phyloP scores from a whole-genome alignment of 2,113 vertebrate genomes.

The Notothenia rossii region DNA sequence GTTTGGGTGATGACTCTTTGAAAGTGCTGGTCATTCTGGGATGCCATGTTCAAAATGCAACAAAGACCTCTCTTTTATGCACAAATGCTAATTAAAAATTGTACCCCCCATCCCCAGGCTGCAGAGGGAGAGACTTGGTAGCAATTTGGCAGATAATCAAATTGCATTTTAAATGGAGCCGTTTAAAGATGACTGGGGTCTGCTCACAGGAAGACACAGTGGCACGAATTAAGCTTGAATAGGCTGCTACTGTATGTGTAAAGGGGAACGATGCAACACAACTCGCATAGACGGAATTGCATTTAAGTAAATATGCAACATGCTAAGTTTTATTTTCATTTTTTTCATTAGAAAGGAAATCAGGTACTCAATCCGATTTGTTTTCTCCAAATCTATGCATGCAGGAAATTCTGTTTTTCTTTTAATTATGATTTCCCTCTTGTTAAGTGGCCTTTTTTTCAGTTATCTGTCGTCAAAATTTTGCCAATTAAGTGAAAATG shows the following conservation, averaged over 20 bases:
- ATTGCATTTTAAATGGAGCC: slow-evolving; percentile 89
- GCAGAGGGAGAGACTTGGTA: slow-evolving; percentile 84
- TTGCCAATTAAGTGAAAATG: slow-evolving; percentile 71
- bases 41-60: slow-evolving; percentile 82
- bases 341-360: slow-evolving; percentile 80
- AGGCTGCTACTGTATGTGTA: slow-evolving; percentile 69
- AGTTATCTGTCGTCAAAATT: slow-evolving; percentile 73
- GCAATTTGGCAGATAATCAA: slow-evolving; percentile 91
- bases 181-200: slow-evolving; percentile 86
- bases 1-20: slow-evolving; percentile 83
- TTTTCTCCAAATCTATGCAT: slow-evolving; percentile 55
- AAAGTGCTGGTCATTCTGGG: slow-evolving; percentile 86
- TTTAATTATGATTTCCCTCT: slow-evolving; percentile 77
- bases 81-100: slow-evolving; percentile 86
- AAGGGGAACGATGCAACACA: slow-evolving; percentile 77
- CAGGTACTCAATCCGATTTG: slow-evolving; percentile 71
- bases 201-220: slow-evolving; percentile 81
- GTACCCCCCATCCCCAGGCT: slow-evolving; percentile 80
- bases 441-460: slow-evolving; percentile 67
- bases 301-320: slow-evolving; percentile 78
- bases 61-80: slow-evolving; percentile 87
- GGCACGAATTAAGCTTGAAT: slow-evolving; percentile 82
- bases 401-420: slow-evolving; percentile 74
- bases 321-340: slow-evolving; percentile 75
- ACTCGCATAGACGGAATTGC: slow-evolving; percentile 67